Percentiles rank a stretch among this genome's conserved stretches.
phyloP scores from a whole-genome alignment of 2,888 invertebrate genomes.

The Temnothorax unifasciatus region DNA sequence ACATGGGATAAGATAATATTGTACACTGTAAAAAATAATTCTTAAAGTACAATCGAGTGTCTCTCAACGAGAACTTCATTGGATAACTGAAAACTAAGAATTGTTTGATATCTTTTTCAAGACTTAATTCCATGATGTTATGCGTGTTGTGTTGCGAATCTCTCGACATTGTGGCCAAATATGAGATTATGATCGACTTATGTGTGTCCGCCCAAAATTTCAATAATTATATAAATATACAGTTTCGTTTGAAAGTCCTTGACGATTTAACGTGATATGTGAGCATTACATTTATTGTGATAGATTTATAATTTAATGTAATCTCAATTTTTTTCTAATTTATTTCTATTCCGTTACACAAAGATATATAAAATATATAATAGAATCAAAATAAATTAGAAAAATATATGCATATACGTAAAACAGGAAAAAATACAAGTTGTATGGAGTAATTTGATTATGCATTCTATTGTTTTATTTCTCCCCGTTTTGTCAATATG shows the following conservation, averaged over 20 bases:
- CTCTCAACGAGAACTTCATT: slow-evolving; percentile 37
- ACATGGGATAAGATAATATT: slow-evolving; percentile 50
- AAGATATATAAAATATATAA: background rate
- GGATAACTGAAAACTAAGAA: slow-evolving; percentile 52
- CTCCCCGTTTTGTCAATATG: background rate
- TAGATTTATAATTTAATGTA: background rate
- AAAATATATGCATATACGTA: too few species aligned
- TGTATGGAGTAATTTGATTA: background rate
- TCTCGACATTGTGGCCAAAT: slow-evolving; percentile 60
- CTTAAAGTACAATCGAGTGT: slow-evolving; percentile 66
- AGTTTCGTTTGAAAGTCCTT: slow-evolving; percentile 15
- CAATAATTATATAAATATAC: background rate
- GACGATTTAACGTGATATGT: slow-evolving; percentile 4
- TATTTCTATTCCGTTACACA: background rate
- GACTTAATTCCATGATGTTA: slow-evolving; percentile 30
- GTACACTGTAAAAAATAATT: slow-evolving; percentile 60
- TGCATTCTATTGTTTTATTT: background rate
- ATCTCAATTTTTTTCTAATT: slow-evolving; percentile 1
- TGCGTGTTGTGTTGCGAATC: slow-evolving; percentile 39
- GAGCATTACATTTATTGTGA: background rate
- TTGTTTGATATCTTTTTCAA: slow-evolving; percentile 18
- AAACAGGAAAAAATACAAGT: background rate
- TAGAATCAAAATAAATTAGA: background rate
- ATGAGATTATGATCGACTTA: slow-evolving; percentile 45
- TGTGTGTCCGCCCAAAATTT: slow-evolving; percentile 27